phyloP scores from a whole-genome alignment of 2,888 invertebrate species.

The Diaphora mendica region DNA sequence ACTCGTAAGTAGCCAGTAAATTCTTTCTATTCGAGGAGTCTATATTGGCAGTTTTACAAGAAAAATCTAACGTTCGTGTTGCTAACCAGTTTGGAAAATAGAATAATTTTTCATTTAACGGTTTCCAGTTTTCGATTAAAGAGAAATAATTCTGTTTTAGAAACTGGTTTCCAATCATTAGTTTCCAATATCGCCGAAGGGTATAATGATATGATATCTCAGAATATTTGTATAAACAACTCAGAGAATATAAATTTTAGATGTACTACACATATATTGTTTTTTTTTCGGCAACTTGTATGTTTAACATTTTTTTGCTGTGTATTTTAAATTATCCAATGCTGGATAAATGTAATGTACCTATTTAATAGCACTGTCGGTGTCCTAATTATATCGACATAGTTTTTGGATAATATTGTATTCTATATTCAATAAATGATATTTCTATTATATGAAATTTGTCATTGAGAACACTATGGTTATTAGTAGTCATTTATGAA shows the following conservation, averaged over 20 bases:
- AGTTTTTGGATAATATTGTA: slow-evolving; percentile 85
- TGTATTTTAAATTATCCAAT: slow-evolving; percentile 75
- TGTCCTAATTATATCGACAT: slow-evolving; percentile 83
- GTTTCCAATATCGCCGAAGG: too few species aligned
- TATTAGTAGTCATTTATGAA: slow-evolving; percentile 83
- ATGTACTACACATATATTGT: slow-evolving; percentile 73
- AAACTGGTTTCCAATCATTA: too few species aligned
- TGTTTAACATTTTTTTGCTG: slow-evolving; percentile 72
- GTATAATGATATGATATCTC: slow-evolving; percentile 80
- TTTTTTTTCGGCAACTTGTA: slow-evolving; percentile 76
- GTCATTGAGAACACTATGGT: slow-evolving; percentile 82
- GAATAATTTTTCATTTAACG: too few species aligned
- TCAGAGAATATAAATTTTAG: slow-evolving; percentile 81
- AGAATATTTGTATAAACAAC: slow-evolving; percentile 83
- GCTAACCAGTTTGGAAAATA: too few species aligned
- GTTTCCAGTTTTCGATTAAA: too few species aligned
- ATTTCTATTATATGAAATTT: slow-evolving; percentile 85
- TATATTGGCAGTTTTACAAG: too few species aligned
- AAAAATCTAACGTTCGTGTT: too few species aligned
- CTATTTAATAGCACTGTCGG: slow-evolving; percentile 80
- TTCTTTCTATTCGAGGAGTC: too few species aligned
- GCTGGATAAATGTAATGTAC: slow-evolving; percentile 78
- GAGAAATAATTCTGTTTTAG: too few species aligned
- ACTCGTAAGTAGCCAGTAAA: too few species aligned
- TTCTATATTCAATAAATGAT: slow-evolving; percentile 85